Evolutionary conservation across 2,888 invertebrate species (phyloP).

Genomic region (Drosophila hamatofila): DNA sequence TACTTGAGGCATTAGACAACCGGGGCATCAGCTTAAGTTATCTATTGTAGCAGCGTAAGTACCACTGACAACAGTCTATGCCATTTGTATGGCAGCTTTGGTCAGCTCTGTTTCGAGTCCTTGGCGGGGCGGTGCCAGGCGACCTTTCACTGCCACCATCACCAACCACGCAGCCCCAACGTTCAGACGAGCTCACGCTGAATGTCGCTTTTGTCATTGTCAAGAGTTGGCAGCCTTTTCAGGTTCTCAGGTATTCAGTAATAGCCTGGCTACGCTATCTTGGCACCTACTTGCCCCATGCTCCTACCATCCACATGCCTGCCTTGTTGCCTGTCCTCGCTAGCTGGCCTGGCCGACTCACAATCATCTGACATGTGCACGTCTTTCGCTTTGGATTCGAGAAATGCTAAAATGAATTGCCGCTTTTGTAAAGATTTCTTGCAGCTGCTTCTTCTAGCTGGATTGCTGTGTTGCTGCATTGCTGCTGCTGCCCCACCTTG

Average conservation of each 20-base stretch:
- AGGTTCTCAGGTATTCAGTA: slow-evolving; percentile 52
- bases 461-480: slow-evolving; percentile 16
- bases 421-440: slow-evolving; percentile 76
- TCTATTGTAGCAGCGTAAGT: slow-evolving; percentile 28
- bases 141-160: slow-evolving; percentile 1
- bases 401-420: slow-evolving; percentile 80
- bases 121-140: slow-evolving; percentile 11
- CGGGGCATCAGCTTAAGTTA: slow-evolving; percentile 24
- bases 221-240: slow-evolving; percentile 56
- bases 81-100: slow-evolving; percentile 57
- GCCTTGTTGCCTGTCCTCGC: background rate
- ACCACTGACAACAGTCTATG: slow-evolving; percentile 33
- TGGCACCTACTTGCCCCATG: slow-evolving; percentile 33
- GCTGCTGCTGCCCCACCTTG: slow-evolving; percentile 29
- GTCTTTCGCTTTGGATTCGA: slow-evolving; percentile 62
- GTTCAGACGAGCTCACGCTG: background rate
- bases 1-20: slow-evolving; percentile 19
- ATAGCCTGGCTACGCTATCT: slow-evolving; percentile 51
- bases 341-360: slow-evolving; percentile 19
- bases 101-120: slow-evolving; percentile 49
- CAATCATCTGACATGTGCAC: slow-evolving; percentile 75
- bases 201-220: slow-evolving; percentile 57
- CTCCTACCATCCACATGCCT: slow-evolving; percentile 5
- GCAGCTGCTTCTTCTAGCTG: slow-evolving; percentile 47
- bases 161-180: background rate